Percentiles rank a stretch among this genome's conserved stretches.
Evolutionary conservation across 1,140 invertebrate genomes (phyloP).

Genomic region (Saccostrea glomerata): DNA sequence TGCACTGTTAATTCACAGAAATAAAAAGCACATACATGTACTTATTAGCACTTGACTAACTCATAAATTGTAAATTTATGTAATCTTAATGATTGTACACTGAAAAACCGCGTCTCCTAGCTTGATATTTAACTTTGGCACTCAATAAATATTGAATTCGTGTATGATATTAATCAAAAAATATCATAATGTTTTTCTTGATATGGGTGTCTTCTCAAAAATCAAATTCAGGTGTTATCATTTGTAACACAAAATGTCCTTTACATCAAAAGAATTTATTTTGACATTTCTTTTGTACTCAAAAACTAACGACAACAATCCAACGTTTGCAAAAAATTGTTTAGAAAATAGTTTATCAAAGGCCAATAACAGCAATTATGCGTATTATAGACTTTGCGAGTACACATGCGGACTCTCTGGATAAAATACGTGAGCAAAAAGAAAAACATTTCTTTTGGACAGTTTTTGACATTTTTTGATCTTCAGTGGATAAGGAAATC

Average conservation of each 20-base stretch:
- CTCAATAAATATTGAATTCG: background rate
- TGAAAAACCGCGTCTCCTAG: too few relatives aligned
- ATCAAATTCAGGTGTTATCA: constrained; percentile 1
- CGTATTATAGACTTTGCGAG: background rate
- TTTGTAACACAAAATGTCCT: background rate
- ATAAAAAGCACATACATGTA: too few relatives aligned
- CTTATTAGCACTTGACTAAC: too few relatives aligned
- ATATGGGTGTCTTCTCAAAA: background rate
- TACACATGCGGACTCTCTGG: background rate
- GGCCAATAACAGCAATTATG: background rate
- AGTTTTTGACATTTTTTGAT: too few relatives aligned
- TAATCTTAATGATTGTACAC: too few relatives aligned
- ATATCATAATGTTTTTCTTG: constrained; percentile 18
- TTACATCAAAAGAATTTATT: constrained; percentile 8
- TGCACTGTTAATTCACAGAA: too few relatives aligned
- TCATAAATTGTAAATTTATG: too few relatives aligned
- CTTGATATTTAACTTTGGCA: too few relatives aligned
- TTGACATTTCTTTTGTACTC: background rate
- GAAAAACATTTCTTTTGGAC: background rate
- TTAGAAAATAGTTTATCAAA: background rate
- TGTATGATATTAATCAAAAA: constrained; percentile 10
- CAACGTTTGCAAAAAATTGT: background rate
- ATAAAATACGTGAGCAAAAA: background rate
- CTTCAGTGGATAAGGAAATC: too few relatives aligned
- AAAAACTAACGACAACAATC: background rate